Evolutionary conservation across 1,140 invertebrate species (phyloP).

Genomic region (Drosophila pachea): DNA sequence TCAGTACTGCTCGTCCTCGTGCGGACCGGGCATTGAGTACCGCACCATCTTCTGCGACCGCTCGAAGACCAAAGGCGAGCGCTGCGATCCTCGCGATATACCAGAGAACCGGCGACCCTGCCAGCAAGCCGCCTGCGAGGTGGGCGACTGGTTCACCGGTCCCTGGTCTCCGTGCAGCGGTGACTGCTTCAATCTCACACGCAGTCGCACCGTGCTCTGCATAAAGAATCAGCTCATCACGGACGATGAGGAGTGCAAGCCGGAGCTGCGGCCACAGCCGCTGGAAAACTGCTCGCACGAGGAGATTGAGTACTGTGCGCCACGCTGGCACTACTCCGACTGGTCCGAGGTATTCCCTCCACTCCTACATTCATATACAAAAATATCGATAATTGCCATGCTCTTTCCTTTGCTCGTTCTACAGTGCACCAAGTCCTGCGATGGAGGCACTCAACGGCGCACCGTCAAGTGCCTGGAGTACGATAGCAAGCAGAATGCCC

Average conservation of each 20-base stretch:
- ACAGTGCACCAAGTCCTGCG: constrained; percentile 82
- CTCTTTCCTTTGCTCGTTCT: constrained; percentile 13
- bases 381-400: not conserved
- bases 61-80: constrained; percentile 79
- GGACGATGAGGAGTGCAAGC: constrained; percentile 77
- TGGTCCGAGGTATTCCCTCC: constrained; percentile 81
- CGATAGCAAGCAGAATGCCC: constrained; percentile 75
- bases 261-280: constrained; percentile 60
- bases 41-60: constrained; percentile 78
- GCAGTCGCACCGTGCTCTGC: constrained; percentile 80
- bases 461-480: constrained; percentile 82
- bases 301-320: constrained; percentile 80
- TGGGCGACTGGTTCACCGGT: constrained; percentile 84
- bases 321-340: constrained; percentile 83
- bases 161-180: constrained; percentile 83
- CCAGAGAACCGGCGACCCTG: constrained; percentile 83
- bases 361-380: too few species aligned
- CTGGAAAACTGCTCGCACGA: constrained; percentile 79
- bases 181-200: constrained; percentile 78
- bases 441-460: constrained; percentile 82
- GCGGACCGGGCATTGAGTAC: constrained; percentile 69
- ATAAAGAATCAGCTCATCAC: constrained; percentile 79
- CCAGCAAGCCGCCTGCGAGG: constrained; percentile 81
- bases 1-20: constrained; percentile 70
- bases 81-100: constrained; percentile 81